Conservation (phyloP, 2,888 invertebrate species). For the Pachliopta kotzebuea region DNA sequence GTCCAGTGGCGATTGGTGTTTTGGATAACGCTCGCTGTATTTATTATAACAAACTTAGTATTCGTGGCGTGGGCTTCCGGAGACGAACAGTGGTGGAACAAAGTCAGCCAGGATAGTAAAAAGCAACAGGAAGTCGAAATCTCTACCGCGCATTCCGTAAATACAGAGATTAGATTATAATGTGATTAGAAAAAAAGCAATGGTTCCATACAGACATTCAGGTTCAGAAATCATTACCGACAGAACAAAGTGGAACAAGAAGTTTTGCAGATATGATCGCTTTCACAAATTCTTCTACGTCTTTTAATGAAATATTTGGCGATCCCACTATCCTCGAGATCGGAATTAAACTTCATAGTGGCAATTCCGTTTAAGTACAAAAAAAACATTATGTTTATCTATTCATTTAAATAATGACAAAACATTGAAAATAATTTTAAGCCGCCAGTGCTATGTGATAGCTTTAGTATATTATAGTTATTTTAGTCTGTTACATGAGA, state of each 20-base stretch:
- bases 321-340: background rate
- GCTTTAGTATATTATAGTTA: conserved; percentile 42
- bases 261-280: background rate
- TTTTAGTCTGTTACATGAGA: conserved; percentile 3
- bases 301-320: background rate
- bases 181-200: conserved; percentile 32
- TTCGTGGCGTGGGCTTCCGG: conserved; percentile 88
- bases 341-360: background rate
- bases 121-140: conserved; percentile 57
- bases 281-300: background rate
- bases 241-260: background rate
- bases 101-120: conserved; percentile 56
- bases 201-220: background rate
- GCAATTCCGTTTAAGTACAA: conserved; percentile 34
- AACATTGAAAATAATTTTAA: conserved; percentile 44
- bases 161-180: conserved; percentile 25
- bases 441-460: conserved; percentile 72
- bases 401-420: conserved; percentile 43
- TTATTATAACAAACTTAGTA: conserved; percentile 85
- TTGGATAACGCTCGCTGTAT: conserved; percentile 88
- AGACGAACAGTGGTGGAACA: conserved; percentile 90
- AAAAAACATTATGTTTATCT: conserved; percentile 36
- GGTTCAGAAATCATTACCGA: background rate
- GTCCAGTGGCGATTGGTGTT: conserved; percentile 89
- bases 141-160: conserved; percentile 28